These are phyloP conservation scores for Pachypeltis micranthus DNA, from an alignment of 1,140 invertebrate genomes.

Conservation along the genomic window DNA sequence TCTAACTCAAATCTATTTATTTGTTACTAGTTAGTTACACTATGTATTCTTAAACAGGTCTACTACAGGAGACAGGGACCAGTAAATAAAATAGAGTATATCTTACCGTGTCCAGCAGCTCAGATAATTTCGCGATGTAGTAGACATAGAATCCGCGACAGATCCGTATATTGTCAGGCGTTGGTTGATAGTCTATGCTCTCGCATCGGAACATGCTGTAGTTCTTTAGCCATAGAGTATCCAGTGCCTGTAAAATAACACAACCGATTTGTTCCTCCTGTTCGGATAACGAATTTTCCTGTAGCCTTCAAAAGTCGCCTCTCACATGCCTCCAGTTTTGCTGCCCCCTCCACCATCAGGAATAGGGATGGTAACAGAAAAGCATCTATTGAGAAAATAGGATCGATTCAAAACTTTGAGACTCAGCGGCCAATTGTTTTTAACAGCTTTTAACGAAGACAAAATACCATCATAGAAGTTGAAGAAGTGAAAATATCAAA, in stretches of 20 bases:
- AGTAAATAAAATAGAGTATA: background rate
- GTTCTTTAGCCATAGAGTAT: constrained; percentile 43
- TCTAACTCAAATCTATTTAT: too few relatives aligned
- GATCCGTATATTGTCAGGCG: constrained; percentile 46
- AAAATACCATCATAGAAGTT: too few relatives aligned
- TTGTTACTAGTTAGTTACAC: background rate
- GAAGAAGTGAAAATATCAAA: too few relatives aligned
- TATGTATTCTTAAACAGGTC: background rate
- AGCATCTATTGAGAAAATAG: too few relatives aligned
- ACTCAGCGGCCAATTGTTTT: too few relatives aligned
- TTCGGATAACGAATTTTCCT: background rate
- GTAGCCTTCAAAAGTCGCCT: background rate
- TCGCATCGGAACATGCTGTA: constrained; percentile 75
- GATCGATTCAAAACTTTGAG: too few relatives aligned
- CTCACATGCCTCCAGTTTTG: background rate
- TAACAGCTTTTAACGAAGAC: too few relatives aligned
- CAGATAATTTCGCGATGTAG: constrained; percentile 81
- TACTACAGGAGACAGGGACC: background rate
- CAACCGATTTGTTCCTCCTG: background rate
- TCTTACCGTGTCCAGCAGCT: constrained; percentile 70
- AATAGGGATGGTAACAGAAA: too few relatives aligned
- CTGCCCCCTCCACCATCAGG: too few relatives aligned
- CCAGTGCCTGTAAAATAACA: constrained; percentile 37
- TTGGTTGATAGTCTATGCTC: constrained; percentile 59
- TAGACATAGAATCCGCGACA: constrained; percentile 80